Conservation (phyloP, 2,797 vertebrate genomes). For the Oryzias dopingdopingensis region DNA sequence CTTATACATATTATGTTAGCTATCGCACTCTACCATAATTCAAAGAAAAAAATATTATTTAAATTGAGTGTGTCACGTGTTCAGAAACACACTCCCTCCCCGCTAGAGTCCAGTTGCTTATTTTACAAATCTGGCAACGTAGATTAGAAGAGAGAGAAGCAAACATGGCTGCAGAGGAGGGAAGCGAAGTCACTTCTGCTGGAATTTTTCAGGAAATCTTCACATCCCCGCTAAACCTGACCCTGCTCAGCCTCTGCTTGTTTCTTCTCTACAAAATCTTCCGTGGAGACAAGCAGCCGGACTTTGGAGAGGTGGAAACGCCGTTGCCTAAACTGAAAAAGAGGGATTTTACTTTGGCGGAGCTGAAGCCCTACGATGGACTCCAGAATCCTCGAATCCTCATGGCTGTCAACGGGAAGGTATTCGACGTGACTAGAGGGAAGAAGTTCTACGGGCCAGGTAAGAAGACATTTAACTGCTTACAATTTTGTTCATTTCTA, state of each 20-base stretch:
- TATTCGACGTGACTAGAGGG: conserved; percentile 92
- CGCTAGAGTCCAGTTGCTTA: background rate
- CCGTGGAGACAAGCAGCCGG: conserved; percentile 81
- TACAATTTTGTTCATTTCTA: background rate
- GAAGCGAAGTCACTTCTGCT: conserved; percentile 62
- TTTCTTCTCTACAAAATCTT: conserved; percentile 92
- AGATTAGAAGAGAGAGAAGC: background rate
- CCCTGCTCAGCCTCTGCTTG: conserved; percentile 87
- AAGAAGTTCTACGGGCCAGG: conserved; percentile 95
- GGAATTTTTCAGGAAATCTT: conserved; percentile 88
- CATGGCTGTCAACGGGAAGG: conserved; percentile 92
- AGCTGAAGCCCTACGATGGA: conserved; percentile 87
- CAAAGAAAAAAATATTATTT: too few relatives aligned
- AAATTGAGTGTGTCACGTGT: too few relatives aligned
- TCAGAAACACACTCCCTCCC: too few relatives aligned
- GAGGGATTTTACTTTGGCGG: conserved; percentile 85
- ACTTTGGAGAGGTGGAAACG: conserved; percentile 69
- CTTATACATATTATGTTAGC: too few relatives aligned
- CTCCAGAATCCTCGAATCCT: conserved; percentile 84
- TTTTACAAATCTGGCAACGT: background rate
- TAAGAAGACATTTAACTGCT: conserved; percentile 35
- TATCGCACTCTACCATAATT: too few relatives aligned
- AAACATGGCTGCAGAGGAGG: conserved; percentile 79
- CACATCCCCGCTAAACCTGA: conserved; percentile 89
- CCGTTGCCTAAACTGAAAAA: conserved; percentile 84